phyloP scores from a whole-genome alignment of 2,113 vertebrate genomes.

The Pterocles gutturalis region DNA sequence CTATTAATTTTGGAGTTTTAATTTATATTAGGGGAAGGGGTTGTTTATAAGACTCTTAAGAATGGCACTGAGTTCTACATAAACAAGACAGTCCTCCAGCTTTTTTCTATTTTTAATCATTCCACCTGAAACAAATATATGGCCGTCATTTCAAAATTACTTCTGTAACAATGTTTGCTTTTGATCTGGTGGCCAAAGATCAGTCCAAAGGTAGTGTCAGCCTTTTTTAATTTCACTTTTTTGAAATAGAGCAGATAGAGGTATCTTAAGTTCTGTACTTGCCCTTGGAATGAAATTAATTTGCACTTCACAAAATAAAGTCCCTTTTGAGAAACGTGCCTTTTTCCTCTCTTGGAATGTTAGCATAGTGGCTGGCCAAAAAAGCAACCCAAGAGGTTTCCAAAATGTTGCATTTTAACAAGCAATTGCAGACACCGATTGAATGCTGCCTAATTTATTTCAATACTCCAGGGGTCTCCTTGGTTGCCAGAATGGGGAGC shows the following conservation, averaged over 20 bases:
- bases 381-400: not conserved
- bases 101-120: not conserved
- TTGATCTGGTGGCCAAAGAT: conserved; percentile 15
- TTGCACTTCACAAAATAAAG: conserved; percentile 33
- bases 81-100: not conserved
- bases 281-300: not conserved
- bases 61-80: not conserved
- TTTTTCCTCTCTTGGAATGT: not conserved
- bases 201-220: not conserved
- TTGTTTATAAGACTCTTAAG: not conserved
- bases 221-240: not conserved
- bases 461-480: not conserved
- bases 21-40: not conserved
- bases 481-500: not conserved
- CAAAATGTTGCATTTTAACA: conserved; percentile 22
- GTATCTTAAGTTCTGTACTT: not conserved
- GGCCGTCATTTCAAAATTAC: not conserved
- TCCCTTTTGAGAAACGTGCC: not conserved
- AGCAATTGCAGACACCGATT: conserved; percentile 1
- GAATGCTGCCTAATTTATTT: conserved; percentile 26
- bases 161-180: not conserved
- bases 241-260: not conserved
- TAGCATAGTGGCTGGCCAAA: not conserved
- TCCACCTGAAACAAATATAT: not conserved
- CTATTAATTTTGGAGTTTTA: not conserved